phyloP scores from a whole-genome alignment of 2,888 invertebrate genomes.

The Eristalinus aeneus region DNA sequence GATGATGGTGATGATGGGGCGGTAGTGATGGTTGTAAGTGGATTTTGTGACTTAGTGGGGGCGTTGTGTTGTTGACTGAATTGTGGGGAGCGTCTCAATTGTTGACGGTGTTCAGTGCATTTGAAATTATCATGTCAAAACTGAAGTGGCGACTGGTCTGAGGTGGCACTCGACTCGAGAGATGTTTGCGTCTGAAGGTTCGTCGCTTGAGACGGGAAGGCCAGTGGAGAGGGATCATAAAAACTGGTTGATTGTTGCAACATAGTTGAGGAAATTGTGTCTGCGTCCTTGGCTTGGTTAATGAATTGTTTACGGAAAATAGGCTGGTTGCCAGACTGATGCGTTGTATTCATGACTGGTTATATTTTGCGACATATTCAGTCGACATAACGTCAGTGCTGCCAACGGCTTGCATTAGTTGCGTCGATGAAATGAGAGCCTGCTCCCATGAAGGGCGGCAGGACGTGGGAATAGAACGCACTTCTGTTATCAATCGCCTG shows the following conservation, averaged over 20 bases:
- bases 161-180: background rate
- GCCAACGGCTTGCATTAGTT: no score
- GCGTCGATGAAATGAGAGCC: no score
- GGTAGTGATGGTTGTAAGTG: constrained; percentile 30
- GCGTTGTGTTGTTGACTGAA: constrained; percentile 31
- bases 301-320: no score
- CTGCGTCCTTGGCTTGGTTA: background rate
- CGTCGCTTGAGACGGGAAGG: background rate
- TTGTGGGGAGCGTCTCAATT: constrained; percentile 47
- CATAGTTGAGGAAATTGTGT: background rate
- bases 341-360: no score
- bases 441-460: no score
- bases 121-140: constrained; percentile 36
- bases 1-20: background rate
- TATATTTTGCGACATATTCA: no score
- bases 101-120: constrained; percentile 40
- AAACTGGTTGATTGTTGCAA: background rate
- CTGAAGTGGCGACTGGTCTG: background rate
- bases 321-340: no score
- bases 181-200: background rate
- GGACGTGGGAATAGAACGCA: no score
- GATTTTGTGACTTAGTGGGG: constrained; percentile 19
- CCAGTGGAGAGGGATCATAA: background rate
- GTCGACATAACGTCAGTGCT: no score
- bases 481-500: no score